Percentiles rank a stretch among this genome's conserved stretches.
phyloP scores from a whole-genome alignment of 2,797 vertebrate species.

The Oreochromis mossambicus region DNA sequence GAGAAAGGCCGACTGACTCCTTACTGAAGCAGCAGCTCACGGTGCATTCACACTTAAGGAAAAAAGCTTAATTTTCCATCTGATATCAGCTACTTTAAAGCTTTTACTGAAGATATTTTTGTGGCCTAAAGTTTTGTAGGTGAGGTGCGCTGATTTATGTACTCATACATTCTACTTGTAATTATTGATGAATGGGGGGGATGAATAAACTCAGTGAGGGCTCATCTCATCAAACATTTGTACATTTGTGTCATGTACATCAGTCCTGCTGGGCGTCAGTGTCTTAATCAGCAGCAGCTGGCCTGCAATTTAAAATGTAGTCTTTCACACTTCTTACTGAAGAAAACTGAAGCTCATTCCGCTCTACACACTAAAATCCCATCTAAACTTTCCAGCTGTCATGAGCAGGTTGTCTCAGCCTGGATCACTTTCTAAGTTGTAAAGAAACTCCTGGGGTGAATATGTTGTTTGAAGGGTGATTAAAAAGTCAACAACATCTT shows the following conservation, averaged over 20 bases:
- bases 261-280: background rate
- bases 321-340: background rate
- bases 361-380: background rate
- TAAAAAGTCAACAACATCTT: background rate
- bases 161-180: background rate
- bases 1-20: background rate
- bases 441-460: background rate
- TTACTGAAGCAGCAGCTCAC: background rate
- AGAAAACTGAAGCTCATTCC: background rate
- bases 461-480: background rate
- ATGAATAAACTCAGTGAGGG: fast-evolving
- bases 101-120: background rate
- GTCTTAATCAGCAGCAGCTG: background rate
- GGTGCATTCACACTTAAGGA: background rate
- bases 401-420: no score
- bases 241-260: background rate
- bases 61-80: background rate
- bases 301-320: background rate
- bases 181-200: background rate
- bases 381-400: no score
- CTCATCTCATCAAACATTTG: background rate
- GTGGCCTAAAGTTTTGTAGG: fast-evolving
- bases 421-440: background rate
- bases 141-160: background rate
- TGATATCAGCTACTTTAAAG: background rate